Conservation (phyloP, 1,140 invertebrate genomes). For the Temnothorax nylanderi region DNA sequence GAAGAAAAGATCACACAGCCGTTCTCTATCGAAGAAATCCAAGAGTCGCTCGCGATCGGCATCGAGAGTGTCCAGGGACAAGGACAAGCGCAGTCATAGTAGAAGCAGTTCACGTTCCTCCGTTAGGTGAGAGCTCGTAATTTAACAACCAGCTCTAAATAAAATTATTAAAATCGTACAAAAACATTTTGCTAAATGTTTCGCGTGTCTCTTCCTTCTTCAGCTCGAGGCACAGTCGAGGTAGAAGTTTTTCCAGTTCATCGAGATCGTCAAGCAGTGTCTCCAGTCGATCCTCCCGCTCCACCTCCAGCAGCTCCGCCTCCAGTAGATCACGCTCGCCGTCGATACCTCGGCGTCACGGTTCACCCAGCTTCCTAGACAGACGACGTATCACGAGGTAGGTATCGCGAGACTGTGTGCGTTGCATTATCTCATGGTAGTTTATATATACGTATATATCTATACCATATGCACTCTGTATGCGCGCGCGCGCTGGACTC, state of each 20-base stretch:
- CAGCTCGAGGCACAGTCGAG: conserved; percentile 79
- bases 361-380: conserved; percentile 96
- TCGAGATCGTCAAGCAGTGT: conserved; percentile 80
- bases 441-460: conserved; percentile 54
- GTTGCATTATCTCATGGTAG: conserved; percentile 28
- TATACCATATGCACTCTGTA: conserved; percentile 60
- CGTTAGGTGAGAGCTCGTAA: conserved; percentile 71
- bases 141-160: not conserved
- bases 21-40: conserved; percentile 75
- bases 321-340: conserved; percentile 90
- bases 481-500: conserved; percentile 51
- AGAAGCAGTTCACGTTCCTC: conserved; percentile 81
- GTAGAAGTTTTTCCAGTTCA: conserved; percentile 81
- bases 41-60: conserved; percentile 78
- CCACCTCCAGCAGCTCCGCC: conserved; percentile 78
- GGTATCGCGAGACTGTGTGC: conserved; percentile 55
- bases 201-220: not conserved
- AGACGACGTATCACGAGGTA: conserved; percentile 96
- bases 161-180: conserved; percentile 8
- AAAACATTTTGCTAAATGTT: not conserved
- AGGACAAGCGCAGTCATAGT: conserved; percentile 78
- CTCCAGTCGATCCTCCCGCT: conserved; percentile 77
- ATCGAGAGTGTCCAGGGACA: conserved; percentile 78
- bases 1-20: conserved; percentile 70
- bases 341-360: conserved; percentile 94